phyloP scores from a whole-genome alignment of 2,888 invertebrate genomes.

The Mythimna albipuncta region DNA sequence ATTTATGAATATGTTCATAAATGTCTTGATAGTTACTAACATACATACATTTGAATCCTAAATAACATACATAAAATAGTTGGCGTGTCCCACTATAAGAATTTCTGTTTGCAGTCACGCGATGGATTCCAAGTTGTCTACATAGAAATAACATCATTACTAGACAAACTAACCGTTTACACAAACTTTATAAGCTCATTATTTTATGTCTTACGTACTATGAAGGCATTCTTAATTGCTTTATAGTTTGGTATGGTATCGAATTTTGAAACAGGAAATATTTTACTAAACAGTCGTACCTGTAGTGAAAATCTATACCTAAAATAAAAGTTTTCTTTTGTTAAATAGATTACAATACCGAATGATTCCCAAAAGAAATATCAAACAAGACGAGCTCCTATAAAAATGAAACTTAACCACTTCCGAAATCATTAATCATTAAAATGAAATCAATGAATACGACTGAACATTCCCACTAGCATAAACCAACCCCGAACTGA shows the following conservation, averaged over 20 bases:
- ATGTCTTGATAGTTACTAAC: constrained; percentile 56
- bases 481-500: constrained; percentile 37
- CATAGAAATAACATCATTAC: constrained; percentile 77
- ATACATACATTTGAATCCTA: constrained; percentile 64
- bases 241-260: constrained; percentile 21
- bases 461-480: constrained; percentile 5
- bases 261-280: constrained; percentile 21
- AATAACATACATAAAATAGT: constrained; percentile 72
- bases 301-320: not conserved
- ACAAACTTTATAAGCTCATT: constrained; percentile 60
- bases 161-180: constrained; percentile 64
- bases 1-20: constrained; percentile 65
- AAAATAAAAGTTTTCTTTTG: no score
- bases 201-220: constrained; percentile 44
- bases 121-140: constrained; percentile 79
- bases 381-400: no score
- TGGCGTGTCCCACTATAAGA: constrained; percentile 77
- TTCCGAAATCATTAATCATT: constrained; percentile 5
- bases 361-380: no score
- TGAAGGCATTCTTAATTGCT: constrained; percentile 40
- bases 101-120: constrained; percentile 84
- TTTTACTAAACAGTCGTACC: not conserved
- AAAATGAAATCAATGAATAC: not conserved
- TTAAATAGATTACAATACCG: no score
- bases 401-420: not conserved